These are phyloP conservation scores for Acanthiza pusilla DNA, from an alignment of 2,797 vertebrate species.

Conservation along the genomic window DNA sequence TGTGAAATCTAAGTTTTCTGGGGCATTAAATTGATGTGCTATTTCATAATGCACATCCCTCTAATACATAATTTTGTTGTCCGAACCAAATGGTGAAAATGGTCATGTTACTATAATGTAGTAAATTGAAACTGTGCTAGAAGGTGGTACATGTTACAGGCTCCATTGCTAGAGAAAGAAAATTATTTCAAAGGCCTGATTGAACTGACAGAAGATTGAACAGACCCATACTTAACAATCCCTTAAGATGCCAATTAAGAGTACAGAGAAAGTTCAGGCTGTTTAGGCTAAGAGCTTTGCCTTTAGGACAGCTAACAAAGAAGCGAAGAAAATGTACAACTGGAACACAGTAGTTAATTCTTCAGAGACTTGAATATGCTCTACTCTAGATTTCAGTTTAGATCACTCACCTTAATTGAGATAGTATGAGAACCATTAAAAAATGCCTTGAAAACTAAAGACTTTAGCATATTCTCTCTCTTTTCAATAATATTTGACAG, in stretches of 20 bases:
- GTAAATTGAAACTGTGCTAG: background rate
- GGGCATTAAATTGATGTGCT: conserved; percentile 59
- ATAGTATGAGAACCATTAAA: background rate
- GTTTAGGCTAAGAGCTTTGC: background rate
- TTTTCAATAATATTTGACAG: background rate
- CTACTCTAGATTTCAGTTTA: background rate
- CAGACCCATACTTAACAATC: background rate
- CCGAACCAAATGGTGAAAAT: background rate
- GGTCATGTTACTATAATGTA: background rate
- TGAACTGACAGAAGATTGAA: background rate
- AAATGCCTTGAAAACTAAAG: background rate
- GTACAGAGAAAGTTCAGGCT: background rate
- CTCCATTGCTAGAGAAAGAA: background rate
- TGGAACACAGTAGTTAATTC: background rate
- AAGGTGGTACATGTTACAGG: background rate
- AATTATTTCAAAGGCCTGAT: background rate
- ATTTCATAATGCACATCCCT: conserved; percentile 3
- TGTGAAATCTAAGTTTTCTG: conserved; percentile 60
- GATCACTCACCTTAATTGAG: background rate
- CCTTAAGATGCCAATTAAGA: background rate
- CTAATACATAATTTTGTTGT: conserved; percentile 39
- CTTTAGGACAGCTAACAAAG: background rate
- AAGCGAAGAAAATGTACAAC: background rate
- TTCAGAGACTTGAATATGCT: background rate
- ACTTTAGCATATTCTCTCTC: background rate